These are phyloP conservation scores for Malacoraja senta DNA, from an alignment of 2,797 vertebrate species.

Conservation along the genomic window DNA sequence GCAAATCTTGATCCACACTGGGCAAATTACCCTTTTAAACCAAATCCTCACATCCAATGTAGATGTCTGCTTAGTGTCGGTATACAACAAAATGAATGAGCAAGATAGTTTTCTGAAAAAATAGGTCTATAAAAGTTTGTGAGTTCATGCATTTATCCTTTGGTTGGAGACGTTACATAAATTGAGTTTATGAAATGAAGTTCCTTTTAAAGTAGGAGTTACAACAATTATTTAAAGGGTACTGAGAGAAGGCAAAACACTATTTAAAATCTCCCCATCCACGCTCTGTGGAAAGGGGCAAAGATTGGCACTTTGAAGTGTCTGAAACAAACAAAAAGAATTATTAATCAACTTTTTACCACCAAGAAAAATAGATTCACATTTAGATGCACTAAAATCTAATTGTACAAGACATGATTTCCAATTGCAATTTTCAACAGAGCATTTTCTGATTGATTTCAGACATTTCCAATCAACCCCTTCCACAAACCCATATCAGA, in stretches of 20 bases:
- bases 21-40: neutral
- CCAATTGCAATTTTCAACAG: neutral
- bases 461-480: slow-evolving; percentile 12
- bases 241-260: neutral
- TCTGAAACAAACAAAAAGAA: neutral
- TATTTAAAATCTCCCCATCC: neutral
- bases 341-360: neutral
- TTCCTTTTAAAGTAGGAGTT: neutral
- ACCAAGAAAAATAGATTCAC: neutral
- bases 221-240: neutral
- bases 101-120: neutral
- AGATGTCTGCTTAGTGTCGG: neutral
- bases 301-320: neutral
- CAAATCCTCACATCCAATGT: neutral
- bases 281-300: neutral
- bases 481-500: neutral
- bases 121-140: neutral
- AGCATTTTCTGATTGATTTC: neutral
- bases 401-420: neutral
- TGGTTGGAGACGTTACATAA: neutral
- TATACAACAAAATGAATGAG: neutral
- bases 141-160: neutral
- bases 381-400: neutral
- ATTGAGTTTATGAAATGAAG: neutral
- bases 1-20: neutral